Evolutionary conservation across 2,113 vertebrate genomes (phyloP).

Genomic region (Bettongia penicillata): DNA sequence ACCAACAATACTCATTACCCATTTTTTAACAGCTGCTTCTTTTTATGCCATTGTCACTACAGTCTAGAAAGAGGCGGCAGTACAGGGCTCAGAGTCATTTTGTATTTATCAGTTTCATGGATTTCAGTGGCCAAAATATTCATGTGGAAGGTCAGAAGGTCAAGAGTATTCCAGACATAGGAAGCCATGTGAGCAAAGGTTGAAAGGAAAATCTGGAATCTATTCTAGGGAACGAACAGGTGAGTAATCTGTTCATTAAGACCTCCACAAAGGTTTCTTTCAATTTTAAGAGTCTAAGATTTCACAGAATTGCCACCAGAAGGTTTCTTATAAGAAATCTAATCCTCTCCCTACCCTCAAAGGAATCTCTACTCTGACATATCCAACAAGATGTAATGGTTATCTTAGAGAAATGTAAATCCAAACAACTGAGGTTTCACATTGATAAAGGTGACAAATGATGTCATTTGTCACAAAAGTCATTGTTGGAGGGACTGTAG

Average conservation of each 20-base stretch:
- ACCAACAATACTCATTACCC: not conserved
- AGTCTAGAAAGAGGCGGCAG: not conserved
- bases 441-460: not conserved
- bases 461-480: no score
- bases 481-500: no score
- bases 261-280: not conserved
- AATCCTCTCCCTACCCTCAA: not conserved
- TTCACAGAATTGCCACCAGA: not conserved
- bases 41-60: not conserved
- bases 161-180: not conserved
- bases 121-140: not conserved
- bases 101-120: not conserved
- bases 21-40: not conserved
- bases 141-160: not conserved
- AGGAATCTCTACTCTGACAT: not conserved
- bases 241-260: not conserved
- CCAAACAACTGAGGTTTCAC: not conserved
- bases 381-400: not conserved
- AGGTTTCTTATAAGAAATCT: not conserved
- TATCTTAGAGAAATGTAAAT: not conserved
- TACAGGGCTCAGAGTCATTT: not conserved
- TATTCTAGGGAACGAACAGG: not conserved
- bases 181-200: not conserved
- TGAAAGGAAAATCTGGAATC: not conserved
- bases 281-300: not conserved